phyloP scores from a whole-genome alignment of 2,113 vertebrate genomes.

The Ctenodactylus gundi region DNA sequence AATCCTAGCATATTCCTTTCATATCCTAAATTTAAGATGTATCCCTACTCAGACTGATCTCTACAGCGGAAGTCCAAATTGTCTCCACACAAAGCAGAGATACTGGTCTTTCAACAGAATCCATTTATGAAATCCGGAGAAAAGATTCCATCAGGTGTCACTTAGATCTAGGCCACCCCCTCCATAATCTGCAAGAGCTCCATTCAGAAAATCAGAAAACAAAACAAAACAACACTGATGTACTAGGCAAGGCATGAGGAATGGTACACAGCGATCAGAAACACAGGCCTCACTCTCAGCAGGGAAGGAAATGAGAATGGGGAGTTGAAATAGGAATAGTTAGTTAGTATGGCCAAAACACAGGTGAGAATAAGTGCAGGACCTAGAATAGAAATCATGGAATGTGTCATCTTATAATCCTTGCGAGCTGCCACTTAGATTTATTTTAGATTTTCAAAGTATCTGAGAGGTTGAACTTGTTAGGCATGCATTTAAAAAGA shows the following conservation, averaged over 20 bases:
- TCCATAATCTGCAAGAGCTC: background rate
- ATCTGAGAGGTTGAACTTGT: background rate
- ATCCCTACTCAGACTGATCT: background rate
- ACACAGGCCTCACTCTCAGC: background rate
- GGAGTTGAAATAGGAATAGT: background rate
- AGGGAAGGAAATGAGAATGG: background rate
- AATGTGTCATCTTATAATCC: background rate
- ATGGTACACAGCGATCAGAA: background rate
- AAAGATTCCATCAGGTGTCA: background rate
- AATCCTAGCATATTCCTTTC: background rate
- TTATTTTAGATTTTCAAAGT: constrained; percentile 24
- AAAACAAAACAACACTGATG: background rate
- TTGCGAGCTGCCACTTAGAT: background rate
- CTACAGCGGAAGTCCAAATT: background rate
- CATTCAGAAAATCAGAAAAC: background rate
- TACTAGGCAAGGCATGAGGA: background rate
- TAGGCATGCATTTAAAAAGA: background rate
- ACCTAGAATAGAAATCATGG: background rate
- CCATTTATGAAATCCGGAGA: background rate
- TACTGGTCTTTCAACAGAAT: background rate
- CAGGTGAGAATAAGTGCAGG: background rate
- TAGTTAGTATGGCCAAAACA: background rate
- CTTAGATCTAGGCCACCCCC: background rate
- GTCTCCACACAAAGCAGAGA: background rate
- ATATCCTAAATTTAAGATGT: background rate